Percentiles rank a stretch among this genome's conserved stretches.
Evolutionary conservation across 2,113 vertebrate species (phyloP).

Genomic region (Coreoperca whiteheadi): DNA sequence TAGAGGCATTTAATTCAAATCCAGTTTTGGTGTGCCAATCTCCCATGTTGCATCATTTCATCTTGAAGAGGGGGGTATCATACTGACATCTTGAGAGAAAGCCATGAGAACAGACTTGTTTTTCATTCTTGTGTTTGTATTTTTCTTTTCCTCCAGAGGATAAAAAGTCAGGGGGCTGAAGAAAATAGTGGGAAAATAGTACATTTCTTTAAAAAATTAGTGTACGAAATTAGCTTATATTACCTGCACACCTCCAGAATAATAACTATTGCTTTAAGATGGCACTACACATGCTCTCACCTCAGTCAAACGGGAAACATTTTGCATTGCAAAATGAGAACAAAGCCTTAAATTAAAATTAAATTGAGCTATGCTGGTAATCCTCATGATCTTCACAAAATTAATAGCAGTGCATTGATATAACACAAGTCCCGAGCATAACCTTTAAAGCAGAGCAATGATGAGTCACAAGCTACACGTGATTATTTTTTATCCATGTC

Average conservation of each 20-base stretch:
- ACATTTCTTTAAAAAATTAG: neutral
- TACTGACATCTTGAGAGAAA: constrained; percentile 3
- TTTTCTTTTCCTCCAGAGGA: neutral
- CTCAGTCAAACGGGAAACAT: constrained; percentile 27
- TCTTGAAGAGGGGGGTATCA: constrained; percentile 14
- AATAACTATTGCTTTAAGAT: neutral
- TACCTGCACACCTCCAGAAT: constrained; percentile 28
- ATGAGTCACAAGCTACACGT: constrained; percentile 46
- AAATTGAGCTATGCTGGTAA: constrained; percentile 41
- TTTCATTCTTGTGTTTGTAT: neutral
- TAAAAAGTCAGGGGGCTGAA: constrained; percentile 9
- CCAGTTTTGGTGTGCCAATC: constrained; percentile 35
- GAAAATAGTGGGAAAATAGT: too few species aligned
- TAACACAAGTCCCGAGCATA: constrained; percentile 1
- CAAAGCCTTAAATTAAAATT: constrained; percentile 32
- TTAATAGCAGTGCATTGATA: constrained; percentile 8
- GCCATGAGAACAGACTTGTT: neutral
- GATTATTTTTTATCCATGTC: constrained; percentile 45
- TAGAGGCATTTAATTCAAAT: constrained; percentile 36
- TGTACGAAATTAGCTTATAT: constrained; percentile 12
- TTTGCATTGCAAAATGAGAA: constrained; percentile 25
- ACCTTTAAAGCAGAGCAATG: constrained; percentile 33
- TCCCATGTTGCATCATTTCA: constrained; percentile 47
- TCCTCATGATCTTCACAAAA: constrained; percentile 39
- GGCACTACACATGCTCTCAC: constrained; percentile 11